Conservation (phyloP, 2,113 vertebrate species). For the Cochlearius cochlearius region DNA sequence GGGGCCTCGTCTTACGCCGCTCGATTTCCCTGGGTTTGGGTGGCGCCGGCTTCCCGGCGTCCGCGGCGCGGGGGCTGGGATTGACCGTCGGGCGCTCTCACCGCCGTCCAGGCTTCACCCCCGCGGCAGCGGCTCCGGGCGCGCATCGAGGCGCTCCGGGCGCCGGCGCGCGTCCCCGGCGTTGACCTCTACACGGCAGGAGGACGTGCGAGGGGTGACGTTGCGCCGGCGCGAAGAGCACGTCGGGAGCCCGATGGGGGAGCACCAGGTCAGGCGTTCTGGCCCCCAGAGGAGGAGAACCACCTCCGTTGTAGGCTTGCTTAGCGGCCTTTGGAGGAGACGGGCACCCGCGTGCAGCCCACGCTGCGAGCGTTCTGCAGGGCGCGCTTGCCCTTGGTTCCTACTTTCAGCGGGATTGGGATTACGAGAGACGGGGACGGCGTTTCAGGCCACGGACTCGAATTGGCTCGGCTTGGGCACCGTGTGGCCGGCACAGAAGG, state of each 20-base stretch:
- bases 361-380: accelerated
- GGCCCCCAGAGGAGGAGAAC: not conserved
- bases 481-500: accelerated
- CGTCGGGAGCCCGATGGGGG: accelerated
- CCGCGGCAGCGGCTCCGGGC: not conserved
- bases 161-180: accelerated
- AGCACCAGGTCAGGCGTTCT: accelerated
- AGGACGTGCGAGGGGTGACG: accelerated
- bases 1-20: accelerated
- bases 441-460: not conserved
- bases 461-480: not conserved
- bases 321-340: not conserved
- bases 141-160: accelerated
- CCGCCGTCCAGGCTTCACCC: not conserved
- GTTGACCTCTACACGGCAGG: accelerated
- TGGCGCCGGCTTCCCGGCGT: not conserved
- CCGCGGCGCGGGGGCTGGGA: not conserved
- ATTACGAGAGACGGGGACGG: not conserved
- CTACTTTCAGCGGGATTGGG: not conserved
- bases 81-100: too few relatives aligned
- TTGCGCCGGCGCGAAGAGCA: not conserved
- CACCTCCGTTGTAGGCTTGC: accelerated
- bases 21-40: too few relatives aligned
- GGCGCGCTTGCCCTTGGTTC: accelerated
- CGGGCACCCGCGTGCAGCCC: not conserved